Evolutionary conservation across 2,797 vertebrate genomes (phyloP), one percentile per base, ranked within the genome.

Genomic region (Hyperoplus immaculatus): DNA sequence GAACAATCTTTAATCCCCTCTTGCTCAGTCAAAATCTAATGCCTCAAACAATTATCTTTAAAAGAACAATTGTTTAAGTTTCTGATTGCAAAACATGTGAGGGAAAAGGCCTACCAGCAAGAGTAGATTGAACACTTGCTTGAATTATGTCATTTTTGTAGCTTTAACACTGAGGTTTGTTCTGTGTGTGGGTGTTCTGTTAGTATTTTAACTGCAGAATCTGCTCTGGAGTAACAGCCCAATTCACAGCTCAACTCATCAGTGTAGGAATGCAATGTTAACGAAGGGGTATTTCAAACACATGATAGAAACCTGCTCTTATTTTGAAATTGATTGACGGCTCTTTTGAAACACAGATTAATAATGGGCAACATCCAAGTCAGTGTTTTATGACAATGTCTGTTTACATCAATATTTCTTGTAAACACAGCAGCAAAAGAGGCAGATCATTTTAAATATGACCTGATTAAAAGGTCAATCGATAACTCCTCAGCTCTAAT

Each of bases 1-100:
- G 43, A 82, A 88, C 69, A 84, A 68, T 82, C 69, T 81, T 82
- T 83, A 83, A 88, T 87, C 80, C 77, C 77, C 77, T 50, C 38
- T 76, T 36, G 50, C 72, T 71, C 64, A 60, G 59, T 72, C 64
- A 57, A 72, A 78, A 72, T 13, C 45, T 12, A 65, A 21, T 9
- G 49, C 67, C 61, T 75, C 9, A 1, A 75, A 81, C 76, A 53
- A 77, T 73, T n/a, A 68, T 81, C 68, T 63, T 77, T 3, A 45
- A 58, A 56, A 69, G 70, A 74, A 67, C 66, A 77, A 73, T 76
- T 78, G 73, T 79, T 71, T 61, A 64, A 78, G 54, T 69, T 76
- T 80, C 5, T 29, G 76, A 80, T 72, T 69, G 64, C 49, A 55
- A 12, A 29, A 61, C 58, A 76, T 53, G 57, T 67, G 63, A 60